Conservation (phyloP, 2,797 vertebrate genomes). For the Ctenopoma kingsleyae region DNA sequence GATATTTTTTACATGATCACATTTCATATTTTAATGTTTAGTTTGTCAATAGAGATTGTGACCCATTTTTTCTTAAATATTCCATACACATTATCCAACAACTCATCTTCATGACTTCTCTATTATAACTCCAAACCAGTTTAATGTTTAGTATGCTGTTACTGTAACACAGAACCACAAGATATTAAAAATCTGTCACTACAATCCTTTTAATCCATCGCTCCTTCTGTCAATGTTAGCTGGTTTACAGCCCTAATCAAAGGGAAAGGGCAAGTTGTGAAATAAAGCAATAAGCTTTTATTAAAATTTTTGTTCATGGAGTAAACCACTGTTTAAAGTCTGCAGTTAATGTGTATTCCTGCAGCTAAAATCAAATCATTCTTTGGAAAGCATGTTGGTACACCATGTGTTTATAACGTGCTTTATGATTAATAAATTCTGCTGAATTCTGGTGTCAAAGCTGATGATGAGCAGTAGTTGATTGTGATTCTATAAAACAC, state of each 20-base stretch:
- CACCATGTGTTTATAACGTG: constrained; percentile 29
- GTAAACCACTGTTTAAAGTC: constrained; percentile 39
- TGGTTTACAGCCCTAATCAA: constrained; percentile 36
- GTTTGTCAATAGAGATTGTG: not conserved
- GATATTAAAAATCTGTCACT: constrained; percentile 42
- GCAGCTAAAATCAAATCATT: constrained; percentile 39
- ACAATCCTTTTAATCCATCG: constrained; percentile 20
- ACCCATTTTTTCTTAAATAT: not conserved
- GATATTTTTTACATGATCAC: too few relatives aligned
- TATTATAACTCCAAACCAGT: constrained; percentile 13
- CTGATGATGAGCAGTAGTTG: not conserved
- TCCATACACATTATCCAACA: constrained; percentile 1
- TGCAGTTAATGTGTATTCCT: constrained; percentile 20
- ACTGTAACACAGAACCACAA: constrained; percentile 41
- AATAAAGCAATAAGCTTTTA: constrained; percentile 57
- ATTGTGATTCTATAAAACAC: constrained; percentile 8
- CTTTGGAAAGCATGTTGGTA: constrained; percentile 51
- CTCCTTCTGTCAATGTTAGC: constrained; percentile 32
- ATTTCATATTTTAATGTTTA: not conserved
- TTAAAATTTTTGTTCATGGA: constrained; percentile 47
- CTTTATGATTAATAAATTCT: constrained; percentile 35
- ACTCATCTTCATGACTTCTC: not conserved
- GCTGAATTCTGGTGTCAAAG: constrained; percentile 21
- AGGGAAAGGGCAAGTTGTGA: constrained; percentile 43
- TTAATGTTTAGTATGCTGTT: constrained; percentile 15